Percentiles rank a stretch among this genome's conserved stretches.
Conservation (phyloP, 30 jellyfish, hydroid and myxozoan genomes). For the Aurelia aurita region DNA sequence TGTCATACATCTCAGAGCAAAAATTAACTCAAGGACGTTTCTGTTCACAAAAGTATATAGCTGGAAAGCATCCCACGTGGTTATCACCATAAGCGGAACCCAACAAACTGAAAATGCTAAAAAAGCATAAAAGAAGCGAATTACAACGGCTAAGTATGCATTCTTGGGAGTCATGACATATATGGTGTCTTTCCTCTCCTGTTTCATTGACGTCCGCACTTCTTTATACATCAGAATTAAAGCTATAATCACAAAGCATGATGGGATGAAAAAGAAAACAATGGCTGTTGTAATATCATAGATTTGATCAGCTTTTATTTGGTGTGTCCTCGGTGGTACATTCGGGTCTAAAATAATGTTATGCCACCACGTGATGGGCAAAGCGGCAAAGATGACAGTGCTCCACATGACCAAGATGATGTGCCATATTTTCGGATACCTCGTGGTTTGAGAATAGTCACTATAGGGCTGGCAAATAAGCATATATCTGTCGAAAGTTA, state of each 20-base stretch:
- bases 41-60: no score
- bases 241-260: slow-evolving; percentile 26
- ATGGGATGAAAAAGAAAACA: slow-evolving; percentile 41
- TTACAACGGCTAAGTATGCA: slow-evolving; percentile 17
- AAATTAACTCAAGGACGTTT: slow-evolving; percentile 31
- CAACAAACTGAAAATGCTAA: slow-evolving; percentile 55
- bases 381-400: slow-evolving; percentile 3
- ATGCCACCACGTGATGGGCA: slow-evolving; percentile 61
- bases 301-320: slow-evolving; percentile 13
- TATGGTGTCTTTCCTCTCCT: not conserved
- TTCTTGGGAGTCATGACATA: not conserved
- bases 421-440: slow-evolving; percentile 15
- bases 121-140: slow-evolving; percentile 20
- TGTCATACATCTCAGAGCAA: slow-evolving; percentile 51
- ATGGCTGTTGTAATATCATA: slow-evolving; percentile 10
- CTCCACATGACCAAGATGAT: not conserved
- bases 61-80: slow-evolving; percentile 29
- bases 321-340: not conserved
- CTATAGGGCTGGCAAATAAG: slow-evolving; percentile 45
- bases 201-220: not conserved
- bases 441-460: not conserved
- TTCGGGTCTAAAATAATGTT: slow-evolving; percentile 18
- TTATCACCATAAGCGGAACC: slow-evolving; percentile 55
- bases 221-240: slow-evolving; percentile 26
- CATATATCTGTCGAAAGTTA: slow-evolving; percentile 40